A percentile compares a stretch with the other conserved stretches of the same genome.
These are phyloP conservation scores for Temnothorax rugatulus DNA, from an alignment of 2,888 invertebrate genomes.

Conservation along the genomic window DNA sequence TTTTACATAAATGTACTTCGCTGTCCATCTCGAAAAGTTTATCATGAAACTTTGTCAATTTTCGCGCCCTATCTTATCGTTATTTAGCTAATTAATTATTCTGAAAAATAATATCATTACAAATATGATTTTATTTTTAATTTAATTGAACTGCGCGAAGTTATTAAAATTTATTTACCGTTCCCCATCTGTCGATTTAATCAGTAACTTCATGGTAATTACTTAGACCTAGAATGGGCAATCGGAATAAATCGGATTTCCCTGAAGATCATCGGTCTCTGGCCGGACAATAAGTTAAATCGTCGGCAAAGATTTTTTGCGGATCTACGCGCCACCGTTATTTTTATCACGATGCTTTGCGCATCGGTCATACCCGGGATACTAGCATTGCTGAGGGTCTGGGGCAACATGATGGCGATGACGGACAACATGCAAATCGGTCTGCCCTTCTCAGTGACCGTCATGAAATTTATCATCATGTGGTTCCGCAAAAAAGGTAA, in stretches of 20 bases:
- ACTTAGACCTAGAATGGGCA: slow-evolving; percentile 39
- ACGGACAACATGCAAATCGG: slow-evolving; percentile 33
- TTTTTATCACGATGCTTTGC: slow-evolving; percentile 5
- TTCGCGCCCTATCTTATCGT: background rate
- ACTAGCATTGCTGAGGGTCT: slow-evolving; percentile 12
- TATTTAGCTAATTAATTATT: background rate
- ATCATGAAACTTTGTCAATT: background rate
- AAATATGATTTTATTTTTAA: background rate
- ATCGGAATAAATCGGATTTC: slow-evolving; percentile 40
- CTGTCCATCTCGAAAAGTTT: too few relatives aligned
- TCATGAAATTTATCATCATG: slow-evolving; percentile 26
- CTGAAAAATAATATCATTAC: background rate
- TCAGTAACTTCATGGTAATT: background rate
- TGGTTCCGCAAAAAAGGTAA: slow-evolving; percentile 36
- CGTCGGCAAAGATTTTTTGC: slow-evolving; percentile 3
- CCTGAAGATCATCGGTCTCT: slow-evolving; percentile 34
- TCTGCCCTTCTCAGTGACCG: slow-evolving; percentile 3
- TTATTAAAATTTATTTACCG: background rate
- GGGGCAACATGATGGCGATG: slow-evolving; percentile 29
- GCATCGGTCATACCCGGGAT: slow-evolving; percentile 5
- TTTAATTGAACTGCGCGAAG: background rate
- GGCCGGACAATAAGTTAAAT: slow-evolving; percentile 28
- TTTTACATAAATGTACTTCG: too few relatives aligned
- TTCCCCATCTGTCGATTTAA: background rate
- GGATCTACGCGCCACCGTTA: background rate